Base-by-base conservation (phyloP, 2,888 invertebrate genomes). In the Aromia moschata region DNA sequence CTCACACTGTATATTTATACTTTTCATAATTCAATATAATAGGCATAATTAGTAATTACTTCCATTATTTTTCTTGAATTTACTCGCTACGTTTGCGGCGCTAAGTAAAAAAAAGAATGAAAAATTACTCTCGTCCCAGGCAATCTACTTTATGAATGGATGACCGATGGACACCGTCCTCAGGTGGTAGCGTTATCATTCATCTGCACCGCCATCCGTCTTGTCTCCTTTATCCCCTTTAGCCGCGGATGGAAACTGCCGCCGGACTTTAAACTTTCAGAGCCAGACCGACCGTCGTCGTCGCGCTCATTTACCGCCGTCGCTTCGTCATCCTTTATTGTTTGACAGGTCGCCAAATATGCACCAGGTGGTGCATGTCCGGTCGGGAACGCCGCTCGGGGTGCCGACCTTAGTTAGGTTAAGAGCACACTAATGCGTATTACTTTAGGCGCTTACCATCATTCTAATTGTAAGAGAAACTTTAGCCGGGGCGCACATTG, bases 101-200 rank as follows among this genome's bases (percentile, higher is more conserved):
- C n/a, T n/a, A n/a, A n/a, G n/a, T n/a, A n/a, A n/a, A 57, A 61
- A 49, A 40, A 45, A 25, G 51, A 65, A 68, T 69, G 69, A 70
- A 71, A 67, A 71, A 72, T 71, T 64, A 65, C 70, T 61, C 52
- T 61, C 62, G 64, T 62, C 66, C 67, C 69, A 63, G 68, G 68
- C 70, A 69, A 71, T 70, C 68, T 70, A 62, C 66, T 65, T 52
- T 64, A 64, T 68, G 71, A 74, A 73, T 68, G 68, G 70, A 72
- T 74, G 73, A 72, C 70, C 71, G 73, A 73, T 73, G 69, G 68
- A 68, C 59, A 64, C 62, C 64, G 70, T 72, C 70, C 71, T 70
- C 72, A 74, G 72, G 72, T 74, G 74, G 65, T 62, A 65, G 62
- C 61, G 70, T 71, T 68, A 69, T 74, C 72, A 73, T 71, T 73